Percentiles rank a stretch among this genome's conserved stretches.
Conservation (phyloP, 2,888 invertebrate genomes). For the Amphipoea lucens region DNA sequence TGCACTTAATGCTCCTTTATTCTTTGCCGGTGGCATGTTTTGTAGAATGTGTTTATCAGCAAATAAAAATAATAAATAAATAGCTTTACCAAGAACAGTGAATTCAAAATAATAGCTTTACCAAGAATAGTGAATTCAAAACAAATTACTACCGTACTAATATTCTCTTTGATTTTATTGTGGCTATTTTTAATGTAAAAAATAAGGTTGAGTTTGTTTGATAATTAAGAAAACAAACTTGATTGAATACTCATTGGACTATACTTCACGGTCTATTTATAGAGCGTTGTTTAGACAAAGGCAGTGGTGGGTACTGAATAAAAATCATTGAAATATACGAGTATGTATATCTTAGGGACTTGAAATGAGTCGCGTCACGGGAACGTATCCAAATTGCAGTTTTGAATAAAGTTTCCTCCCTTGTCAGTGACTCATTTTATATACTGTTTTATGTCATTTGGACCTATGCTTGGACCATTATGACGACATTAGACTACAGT, state of each 20-base stretch:
- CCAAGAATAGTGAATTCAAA: slow-evolving; percentile 4
- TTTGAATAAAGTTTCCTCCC: not conserved
- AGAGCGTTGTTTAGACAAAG: not conserved
- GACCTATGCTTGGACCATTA: not conserved
- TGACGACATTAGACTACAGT: not conserved
- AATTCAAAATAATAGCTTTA: too few relatives aligned
- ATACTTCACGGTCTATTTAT: not conserved
- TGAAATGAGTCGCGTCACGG: not conserved
- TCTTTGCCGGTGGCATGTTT: slow-evolving; percentile 82
- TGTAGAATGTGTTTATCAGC: slow-evolving; percentile 12
- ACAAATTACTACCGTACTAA: slow-evolving; percentile 16
- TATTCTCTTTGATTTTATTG: not conserved
- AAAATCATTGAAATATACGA: not conserved
- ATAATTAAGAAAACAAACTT: not conserved
- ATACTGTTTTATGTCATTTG: not conserved
- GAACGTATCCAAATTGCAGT: not conserved
- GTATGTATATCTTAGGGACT: not conserved
- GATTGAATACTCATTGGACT: slow-evolving; percentile 5
- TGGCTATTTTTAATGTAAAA: not conserved
- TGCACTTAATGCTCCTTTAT: slow-evolving; percentile 73
- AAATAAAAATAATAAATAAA: not conserved
- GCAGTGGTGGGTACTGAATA: not conserved
- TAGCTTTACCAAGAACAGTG: too few relatives aligned
- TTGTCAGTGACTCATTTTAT: not conserved
- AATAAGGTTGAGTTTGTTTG: not conserved